These are phyloP conservation scores for Drosophila monieri DNA, from an alignment of 2,888 invertebrate species.

Conservation along the genomic window DNA sequence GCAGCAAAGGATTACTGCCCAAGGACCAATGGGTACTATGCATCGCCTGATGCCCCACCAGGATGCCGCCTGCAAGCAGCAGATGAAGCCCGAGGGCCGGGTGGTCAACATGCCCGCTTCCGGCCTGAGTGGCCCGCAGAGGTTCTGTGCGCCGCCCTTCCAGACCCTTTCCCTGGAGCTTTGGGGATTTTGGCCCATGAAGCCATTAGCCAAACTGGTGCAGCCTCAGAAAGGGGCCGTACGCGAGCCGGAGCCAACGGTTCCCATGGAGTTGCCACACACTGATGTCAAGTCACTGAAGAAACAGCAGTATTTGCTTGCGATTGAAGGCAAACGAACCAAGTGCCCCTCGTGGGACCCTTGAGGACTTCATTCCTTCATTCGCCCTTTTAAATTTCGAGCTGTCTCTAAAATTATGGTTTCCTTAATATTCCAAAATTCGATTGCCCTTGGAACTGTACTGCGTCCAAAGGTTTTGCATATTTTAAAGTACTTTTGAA, in stretches of 20 bases:
- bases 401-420: neutral
- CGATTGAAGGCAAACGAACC: neutral
- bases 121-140: neutral
- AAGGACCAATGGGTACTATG: neutral
- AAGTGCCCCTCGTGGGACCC: neutral
- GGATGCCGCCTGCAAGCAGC: neutral
- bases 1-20: neutral
- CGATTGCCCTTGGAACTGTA: neutral
- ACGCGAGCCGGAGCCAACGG: neutral
- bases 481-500: neutral
- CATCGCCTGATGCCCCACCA: neutral
- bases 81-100: conserved; percentile 1
- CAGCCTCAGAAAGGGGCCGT: neutral
- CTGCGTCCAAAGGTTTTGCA: neutral
- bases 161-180: neutral
- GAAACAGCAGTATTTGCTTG: neutral
- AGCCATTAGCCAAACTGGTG: neutral
- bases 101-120: neutral
- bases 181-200: neutral
- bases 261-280: neutral
- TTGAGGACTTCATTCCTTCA: neutral
- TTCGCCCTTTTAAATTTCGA: neutral
- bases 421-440: neutral
- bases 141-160: neutral
- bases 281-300: neutral